phyloP scores from a whole-genome alignment of 2,797 vertebrate genomes.

The Luscinia megarhynchos region DNA sequence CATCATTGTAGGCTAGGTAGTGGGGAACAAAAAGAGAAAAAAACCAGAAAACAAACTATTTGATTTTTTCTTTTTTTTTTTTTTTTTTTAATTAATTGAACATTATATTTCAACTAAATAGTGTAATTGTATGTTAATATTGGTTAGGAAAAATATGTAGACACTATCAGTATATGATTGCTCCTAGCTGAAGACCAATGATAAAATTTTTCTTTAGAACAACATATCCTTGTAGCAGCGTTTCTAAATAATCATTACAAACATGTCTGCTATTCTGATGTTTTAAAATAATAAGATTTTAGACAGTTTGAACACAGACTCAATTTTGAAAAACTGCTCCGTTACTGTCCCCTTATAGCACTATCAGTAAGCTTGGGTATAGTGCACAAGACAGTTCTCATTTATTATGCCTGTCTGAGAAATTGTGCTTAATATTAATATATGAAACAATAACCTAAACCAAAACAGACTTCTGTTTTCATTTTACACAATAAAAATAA shows the following conservation, averaged over 20 bases:
- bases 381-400: neutral
- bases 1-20: neutral
- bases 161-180: neutral
- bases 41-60: neutral
- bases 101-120: neutral
- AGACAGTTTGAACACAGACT: neutral
- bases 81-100: neutral
- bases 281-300: neutral
- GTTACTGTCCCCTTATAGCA: neutral
- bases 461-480: constrained; percentile 6
- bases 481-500: neutral
- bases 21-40: neutral
- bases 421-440: constrained; percentile 8
- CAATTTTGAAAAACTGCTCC: neutral
- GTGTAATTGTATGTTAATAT: neutral
- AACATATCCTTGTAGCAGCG: neutral
- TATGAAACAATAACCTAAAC: constrained; percentile 16
- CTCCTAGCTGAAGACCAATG: neutral
- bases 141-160: neutral
- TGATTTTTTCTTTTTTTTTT: neutral
- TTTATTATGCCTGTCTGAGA: neutral
- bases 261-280: neutral
- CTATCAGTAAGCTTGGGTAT: neutral
- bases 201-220: neutral
- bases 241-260: neutral